phyloP scores from a whole-genome alignment of 2,797 vertebrate species.

The Taeniopygia guttata region DNA sequence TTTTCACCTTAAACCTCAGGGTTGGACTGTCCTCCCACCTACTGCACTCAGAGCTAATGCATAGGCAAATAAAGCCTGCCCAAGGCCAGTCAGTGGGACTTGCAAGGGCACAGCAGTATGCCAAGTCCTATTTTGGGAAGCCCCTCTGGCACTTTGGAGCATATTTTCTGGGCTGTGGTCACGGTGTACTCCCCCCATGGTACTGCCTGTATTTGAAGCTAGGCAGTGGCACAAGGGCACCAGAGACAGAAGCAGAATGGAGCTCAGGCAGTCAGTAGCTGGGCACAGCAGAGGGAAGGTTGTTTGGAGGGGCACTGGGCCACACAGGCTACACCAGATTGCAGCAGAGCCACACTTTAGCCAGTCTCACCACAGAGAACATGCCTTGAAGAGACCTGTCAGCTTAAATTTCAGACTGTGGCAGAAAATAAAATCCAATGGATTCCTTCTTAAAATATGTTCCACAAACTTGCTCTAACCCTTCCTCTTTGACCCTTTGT shows the following conservation, averaged over 20 bases:
- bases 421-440: background rate
- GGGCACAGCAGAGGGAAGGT: background rate
- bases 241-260: fast-evolving
- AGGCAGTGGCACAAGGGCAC: background rate
- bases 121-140: background rate
- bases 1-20: background rate
- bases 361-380: background rate
- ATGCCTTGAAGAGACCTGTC: background rate
- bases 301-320: background rate
- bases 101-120: background rate
- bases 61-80: background rate
- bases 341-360: background rate
- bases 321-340: background rate
- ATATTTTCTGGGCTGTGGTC: background rate
- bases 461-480: background rate
- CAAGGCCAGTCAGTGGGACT: background rate
- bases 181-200: background rate
- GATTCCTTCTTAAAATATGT: background rate
- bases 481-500: background rate
- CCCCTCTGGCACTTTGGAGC: background rate
- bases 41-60: background rate
- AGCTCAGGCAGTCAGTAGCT: background rate
- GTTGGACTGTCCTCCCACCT: background rate
- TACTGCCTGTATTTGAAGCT: background rate
- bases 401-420: background rate